Base-by-base conservation (phyloP, 1,140 invertebrate genomes). In the Teleopsis dalmanni region DNA sequence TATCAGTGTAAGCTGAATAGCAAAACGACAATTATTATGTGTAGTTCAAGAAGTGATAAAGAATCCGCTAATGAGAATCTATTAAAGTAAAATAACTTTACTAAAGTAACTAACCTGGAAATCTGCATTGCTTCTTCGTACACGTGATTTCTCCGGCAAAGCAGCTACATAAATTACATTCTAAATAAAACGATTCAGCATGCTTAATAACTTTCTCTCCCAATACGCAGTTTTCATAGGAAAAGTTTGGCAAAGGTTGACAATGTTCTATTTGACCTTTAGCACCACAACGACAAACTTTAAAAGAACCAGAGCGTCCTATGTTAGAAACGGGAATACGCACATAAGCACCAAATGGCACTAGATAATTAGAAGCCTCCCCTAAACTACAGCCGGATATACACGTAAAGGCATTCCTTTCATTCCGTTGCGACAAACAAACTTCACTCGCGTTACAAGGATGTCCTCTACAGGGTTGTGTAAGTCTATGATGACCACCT, bases 161-260 rank as follows among this genome's bases (percentile, higher is more conserved):
- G 72, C 92, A 95, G 29, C 81, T 82, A 60, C 91, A 95, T 14
- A 81, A 74, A 61, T 92, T 94, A 64, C 91, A 94, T 55, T 88
- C 89, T 46, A 87, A 74, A 59, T 82, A 81, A 56, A 91, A 91
- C 21, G 78, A 81, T 1, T 79, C 62, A 4, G 79, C 79, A 57
- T 83, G 79, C 2, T 71, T 71, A 27, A 83, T 79, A 52, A 76
- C 73, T 33, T 75, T 75, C 29, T 74, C 70, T 42, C 81, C 81
- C 6, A 88, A 57, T 54, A 73, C 70, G 60, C 87, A 92, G 7
- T 78, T 75, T 19, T 84, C 80, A 11, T 83, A 73, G 1, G 76
- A 73, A 1, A 85, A 75, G 57, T 86, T 88, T 1, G 82, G 82
- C 13, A 90, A 59, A 0, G 80, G 79, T 52, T 82, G 80, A 50